Evolutionary conservation across 1,140 invertebrate species (phyloP), one percentile per base, ranked within the genome.

Genomic region (Elymnias hypermnestra): DNA sequence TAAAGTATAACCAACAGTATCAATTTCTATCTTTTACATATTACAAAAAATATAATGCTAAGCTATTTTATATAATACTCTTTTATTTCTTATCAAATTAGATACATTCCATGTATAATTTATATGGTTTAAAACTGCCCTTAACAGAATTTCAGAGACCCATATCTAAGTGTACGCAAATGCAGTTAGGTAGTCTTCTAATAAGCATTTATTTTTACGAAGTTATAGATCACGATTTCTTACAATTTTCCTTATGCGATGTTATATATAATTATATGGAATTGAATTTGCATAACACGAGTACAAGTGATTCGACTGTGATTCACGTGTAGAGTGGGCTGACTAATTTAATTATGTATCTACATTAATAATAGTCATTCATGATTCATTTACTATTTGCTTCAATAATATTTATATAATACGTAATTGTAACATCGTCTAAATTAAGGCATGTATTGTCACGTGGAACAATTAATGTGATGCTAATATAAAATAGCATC

Each of bases 321-420:
- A 50, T 10, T 50, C 47, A 50, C 10, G 22, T 21, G 19, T 33
- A 35, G 29, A 21, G 12, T 19, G 43, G 22, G 23, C 23, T 50
- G 47, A 50, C 31, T 50, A 50, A 50, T 37, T 43, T 14, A 42
- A 38, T 49, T 36, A 41, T 48, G 38, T 35, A 19, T 3, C 13
- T 15, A 3, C 29, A 33, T 33, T 31, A 28, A 26, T 23, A 25
- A 31, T 17, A 33, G 22, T 50, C 37, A 50, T 36, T 37, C 38
- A 42, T 26, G 23, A 23, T 37, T 25, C 47, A 50, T 33, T 33
- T 13, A 33, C 29, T 33, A 17, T 33, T 15, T 33, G 29, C 13
- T 15, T 10, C 29, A 33, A 15, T 33, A 33, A 33, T 33, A 33
- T 15, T 15, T 33, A 15, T 15, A 15, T 33, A 7, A 15, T 33